These are phyloP conservation scores for Percopsis transmontana DNA, from an alignment of 2,113 vertebrate species.

Conservation along the genomic window DNA sequence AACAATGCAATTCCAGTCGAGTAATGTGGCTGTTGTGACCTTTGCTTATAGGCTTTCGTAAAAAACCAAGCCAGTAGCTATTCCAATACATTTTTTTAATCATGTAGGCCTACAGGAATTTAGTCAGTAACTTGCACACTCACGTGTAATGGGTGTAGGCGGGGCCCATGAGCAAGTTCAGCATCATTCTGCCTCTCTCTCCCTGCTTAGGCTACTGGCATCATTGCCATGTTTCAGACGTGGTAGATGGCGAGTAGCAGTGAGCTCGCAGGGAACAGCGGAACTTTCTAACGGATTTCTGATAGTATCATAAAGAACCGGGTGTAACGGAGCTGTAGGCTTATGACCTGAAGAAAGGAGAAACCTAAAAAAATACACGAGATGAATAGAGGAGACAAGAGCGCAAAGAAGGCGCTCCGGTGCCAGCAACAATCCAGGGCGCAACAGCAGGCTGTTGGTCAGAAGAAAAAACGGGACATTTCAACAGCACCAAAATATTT, in stretches of 20 bases:
- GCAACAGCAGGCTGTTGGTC: slow-evolving; percentile 42
- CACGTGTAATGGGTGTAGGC: not conserved
- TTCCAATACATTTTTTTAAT: no score
- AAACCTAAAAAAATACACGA: slow-evolving; percentile 10
- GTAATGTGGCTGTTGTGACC: no score
- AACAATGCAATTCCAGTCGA: no score
- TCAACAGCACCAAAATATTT: slow-evolving; percentile 73
- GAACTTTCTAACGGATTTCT: not conserved
- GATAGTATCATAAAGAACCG: slow-evolving; percentile 39
- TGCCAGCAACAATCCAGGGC: slow-evolving; percentile 49
- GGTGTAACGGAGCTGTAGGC: slow-evolving; percentile 32
- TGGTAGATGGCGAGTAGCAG: slow-evolving; percentile 22
- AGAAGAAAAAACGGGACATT: slow-evolving; percentile 51
- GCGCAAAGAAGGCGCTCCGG: slow-evolving; percentile 46
- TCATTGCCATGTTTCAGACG: slow-evolving; percentile 45
- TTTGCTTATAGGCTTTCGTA: no score
- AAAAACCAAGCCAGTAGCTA: no score
- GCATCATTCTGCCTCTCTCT: not conserved
- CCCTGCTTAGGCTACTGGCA: not conserved
- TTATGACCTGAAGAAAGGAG: slow-evolving; percentile 7
- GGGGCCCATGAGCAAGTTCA: not conserved
- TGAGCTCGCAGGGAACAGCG: not conserved
- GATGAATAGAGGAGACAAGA: slow-evolving; percentile 61
- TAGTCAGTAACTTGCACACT: no score
- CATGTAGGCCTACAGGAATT: no score